These are phyloP conservation scores for Dendrolimus pini DNA, from an alignment of 2,888 invertebrate species.

Conservation along the genomic window DNA sequence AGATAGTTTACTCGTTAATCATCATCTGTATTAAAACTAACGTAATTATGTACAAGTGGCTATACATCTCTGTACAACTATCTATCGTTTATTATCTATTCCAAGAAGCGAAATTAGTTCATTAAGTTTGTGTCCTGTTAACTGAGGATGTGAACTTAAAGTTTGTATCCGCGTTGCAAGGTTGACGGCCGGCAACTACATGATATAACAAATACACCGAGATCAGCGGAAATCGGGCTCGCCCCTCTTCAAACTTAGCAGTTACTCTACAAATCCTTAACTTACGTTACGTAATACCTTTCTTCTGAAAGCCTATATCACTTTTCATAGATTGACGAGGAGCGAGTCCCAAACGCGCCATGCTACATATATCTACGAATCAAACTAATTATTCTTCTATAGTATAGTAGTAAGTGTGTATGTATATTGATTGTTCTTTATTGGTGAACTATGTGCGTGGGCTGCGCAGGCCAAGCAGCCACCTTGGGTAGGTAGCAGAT, in stretches of 20 bases:
- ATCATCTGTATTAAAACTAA: constrained; percentile 71
- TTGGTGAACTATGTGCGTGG: constrained; percentile 48
- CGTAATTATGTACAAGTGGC: constrained; percentile 64
- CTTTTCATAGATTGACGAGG: constrained; percentile 13
- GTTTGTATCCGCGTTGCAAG: constrained; percentile 48
- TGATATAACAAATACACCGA: constrained; percentile 75
- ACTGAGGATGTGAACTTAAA: constrained; percentile 65
- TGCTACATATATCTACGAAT: constrained; percentile 74
- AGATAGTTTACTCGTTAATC: constrained; percentile 61
- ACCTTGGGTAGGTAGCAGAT: constrained; percentile 83
- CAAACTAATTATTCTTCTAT: constrained; percentile 75
- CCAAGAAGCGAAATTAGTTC: constrained; percentile 56
- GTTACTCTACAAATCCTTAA: neutral
- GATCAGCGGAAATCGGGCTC: constrained; percentile 39
- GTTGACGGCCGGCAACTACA: constrained; percentile 62
- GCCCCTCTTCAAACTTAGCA: constrained; percentile 19
- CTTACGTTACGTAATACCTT: too few species aligned
- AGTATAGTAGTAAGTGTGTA: constrained; percentile 71
- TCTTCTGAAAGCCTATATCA: neutral
- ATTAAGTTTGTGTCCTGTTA: constrained; percentile 41
- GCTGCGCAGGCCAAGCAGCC: constrained; percentile 55
- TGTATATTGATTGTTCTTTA: constrained; percentile 62
- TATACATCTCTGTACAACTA: constrained; percentile 70
- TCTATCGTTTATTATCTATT: constrained; percentile 61
- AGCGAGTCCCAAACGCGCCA: constrained; percentile 36